Conservation (phyloP, 2,888 invertebrate genomes). For the Rhagophthalmus giganteus region DNA sequence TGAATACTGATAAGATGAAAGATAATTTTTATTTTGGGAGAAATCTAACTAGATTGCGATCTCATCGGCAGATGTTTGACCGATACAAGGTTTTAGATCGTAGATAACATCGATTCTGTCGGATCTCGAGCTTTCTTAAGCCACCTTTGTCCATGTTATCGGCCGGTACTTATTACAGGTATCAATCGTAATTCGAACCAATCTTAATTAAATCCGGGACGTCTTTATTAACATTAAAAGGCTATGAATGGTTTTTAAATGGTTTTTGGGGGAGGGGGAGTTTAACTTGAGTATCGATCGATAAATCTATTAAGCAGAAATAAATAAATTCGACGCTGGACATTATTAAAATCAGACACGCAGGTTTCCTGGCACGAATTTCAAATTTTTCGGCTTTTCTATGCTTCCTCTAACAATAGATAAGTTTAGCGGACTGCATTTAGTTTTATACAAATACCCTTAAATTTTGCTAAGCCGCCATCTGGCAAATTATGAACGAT, state of each 20-base stretch:
- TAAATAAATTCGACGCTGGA: constrained; percentile 2
- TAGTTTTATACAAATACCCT: constrained; percentile 26
- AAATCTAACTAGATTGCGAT: constrained; percentile 23
- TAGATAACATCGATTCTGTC: constrained; percentile 28
- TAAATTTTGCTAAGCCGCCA: constrained; percentile 19
- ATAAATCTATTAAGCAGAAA: constrained; percentile 3
- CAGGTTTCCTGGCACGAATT: constrained; percentile 29
- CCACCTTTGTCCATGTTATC: constrained; percentile 23
- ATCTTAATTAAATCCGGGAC: constrained; percentile 28
- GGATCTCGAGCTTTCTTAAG: constrained; percentile 13
- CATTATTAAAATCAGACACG: constrained; percentile 17
- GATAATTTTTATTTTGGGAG: constrained; percentile 30
- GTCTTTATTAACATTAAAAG: constrained; percentile 18
- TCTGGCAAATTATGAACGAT: constrained; percentile 25
- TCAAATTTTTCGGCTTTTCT: constrained; percentile 28
- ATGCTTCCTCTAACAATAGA: constrained; percentile 15
- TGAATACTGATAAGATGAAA: constrained; percentile 50
- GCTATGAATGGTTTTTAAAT: too few species aligned
- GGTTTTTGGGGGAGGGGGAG: too few species aligned
- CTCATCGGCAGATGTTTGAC: constrained; percentile 33
- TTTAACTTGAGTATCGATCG: too few species aligned
- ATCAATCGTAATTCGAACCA: constrained; percentile 6
- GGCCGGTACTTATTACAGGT: constrained; percentile 13
- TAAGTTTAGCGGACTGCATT: constrained; percentile 13
- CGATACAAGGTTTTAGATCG: constrained; percentile 30